Percentiles rank a stretch among this genome's conserved stretches.
These are phyloP conservation scores for Maccullochella peelii DNA, from an alignment of 2,113 vertebrate genomes.

Conservation along the genomic window DNA sequence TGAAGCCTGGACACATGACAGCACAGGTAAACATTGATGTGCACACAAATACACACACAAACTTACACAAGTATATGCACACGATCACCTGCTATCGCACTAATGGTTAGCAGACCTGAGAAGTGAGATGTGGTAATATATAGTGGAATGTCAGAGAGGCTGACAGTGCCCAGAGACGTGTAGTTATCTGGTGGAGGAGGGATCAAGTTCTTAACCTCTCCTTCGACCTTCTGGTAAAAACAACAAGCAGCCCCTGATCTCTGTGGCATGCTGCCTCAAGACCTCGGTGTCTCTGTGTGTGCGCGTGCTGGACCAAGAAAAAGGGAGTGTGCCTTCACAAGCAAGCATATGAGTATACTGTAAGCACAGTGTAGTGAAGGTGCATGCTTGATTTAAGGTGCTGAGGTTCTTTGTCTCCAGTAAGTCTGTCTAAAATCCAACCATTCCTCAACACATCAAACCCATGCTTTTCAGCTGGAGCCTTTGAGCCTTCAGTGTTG, in stretches of 20 bases:
- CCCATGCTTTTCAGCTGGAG: conserved; percentile 40
- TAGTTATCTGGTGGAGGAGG: conserved; percentile 80
- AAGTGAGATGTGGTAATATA: conserved; percentile 63
- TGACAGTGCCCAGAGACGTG: conserved; percentile 77
- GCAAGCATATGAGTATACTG: conserved; percentile 40
- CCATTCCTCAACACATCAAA: conserved; percentile 54
- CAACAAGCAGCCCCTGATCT: conserved; percentile 82
- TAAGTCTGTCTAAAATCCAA: conserved; percentile 64
- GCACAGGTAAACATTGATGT: conserved; percentile 52
- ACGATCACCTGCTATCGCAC: conserved; percentile 63
- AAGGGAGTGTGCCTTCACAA: conserved; percentile 58
- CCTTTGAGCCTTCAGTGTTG: conserved; percentile 30
- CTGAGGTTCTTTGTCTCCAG: conserved; percentile 37
- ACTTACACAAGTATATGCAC: conserved; percentile 5
- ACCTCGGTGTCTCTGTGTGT: conserved; percentile 31
- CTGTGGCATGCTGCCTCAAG: conserved; percentile 72
- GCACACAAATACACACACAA: conserved; percentile 33
- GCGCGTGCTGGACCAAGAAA: conserved; percentile 47
- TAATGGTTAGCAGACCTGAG: conserved; percentile 65
- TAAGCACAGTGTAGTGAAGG: conserved; percentile 30
- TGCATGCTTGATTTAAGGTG: conserved; percentile 26
- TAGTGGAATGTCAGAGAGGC: conserved; percentile 75
- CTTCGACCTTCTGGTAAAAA: conserved; percentile 79
- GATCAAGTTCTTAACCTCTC: conserved; percentile 86
- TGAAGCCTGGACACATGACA: conserved; percentile 45